A percentile compares a stretch with the other conserved stretches of the same genome.
phyloP scores from a whole-genome alignment of 2,888 invertebrate genomes.

The Pristionchus maxplancki region DNA sequence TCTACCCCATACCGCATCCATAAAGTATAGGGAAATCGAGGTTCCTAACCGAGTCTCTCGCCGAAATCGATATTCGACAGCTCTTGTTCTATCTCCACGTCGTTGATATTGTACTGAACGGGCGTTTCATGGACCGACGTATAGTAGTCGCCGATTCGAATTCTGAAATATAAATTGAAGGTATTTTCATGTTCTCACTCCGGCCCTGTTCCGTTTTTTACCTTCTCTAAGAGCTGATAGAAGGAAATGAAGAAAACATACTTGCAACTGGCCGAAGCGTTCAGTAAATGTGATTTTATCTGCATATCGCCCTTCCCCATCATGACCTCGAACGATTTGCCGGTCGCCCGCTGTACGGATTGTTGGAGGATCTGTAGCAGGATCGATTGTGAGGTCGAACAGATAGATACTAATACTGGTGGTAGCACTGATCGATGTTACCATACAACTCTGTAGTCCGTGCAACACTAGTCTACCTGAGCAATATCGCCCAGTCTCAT shows the following conservation, averaged over 20 bases:
- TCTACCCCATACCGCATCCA: not conserved
- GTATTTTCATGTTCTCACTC: not conserved
- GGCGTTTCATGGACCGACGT: slow-evolving; percentile 7
- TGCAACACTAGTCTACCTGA: not conserved
- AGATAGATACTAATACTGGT: not conserved
- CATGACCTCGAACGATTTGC: not conserved
- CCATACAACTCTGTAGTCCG: not conserved
- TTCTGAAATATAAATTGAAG: not conserved
- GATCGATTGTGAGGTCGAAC: not conserved
- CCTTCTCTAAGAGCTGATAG: no score
- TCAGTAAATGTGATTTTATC: not conserved
- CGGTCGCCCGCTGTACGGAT: not conserved
- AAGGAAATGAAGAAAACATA: not conserved
- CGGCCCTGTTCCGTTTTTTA: no score
- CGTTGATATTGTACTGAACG: not conserved
- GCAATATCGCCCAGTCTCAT: slow-evolving; percentile 7
- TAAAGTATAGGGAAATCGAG: not conserved
- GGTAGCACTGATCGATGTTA: no score
- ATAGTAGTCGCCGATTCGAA: not conserved
- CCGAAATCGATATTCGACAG: slow-evolving; percentile 35
- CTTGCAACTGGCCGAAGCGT: not conserved
- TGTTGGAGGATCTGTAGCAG: not conserved
- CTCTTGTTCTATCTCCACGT: not conserved
- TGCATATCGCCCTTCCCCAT: slow-evolving; percentile 27
- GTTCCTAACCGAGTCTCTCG: not conserved